phyloP scores from a whole-genome alignment of 2,888 invertebrate genomes.

The Drosophila lacicola region DNA sequence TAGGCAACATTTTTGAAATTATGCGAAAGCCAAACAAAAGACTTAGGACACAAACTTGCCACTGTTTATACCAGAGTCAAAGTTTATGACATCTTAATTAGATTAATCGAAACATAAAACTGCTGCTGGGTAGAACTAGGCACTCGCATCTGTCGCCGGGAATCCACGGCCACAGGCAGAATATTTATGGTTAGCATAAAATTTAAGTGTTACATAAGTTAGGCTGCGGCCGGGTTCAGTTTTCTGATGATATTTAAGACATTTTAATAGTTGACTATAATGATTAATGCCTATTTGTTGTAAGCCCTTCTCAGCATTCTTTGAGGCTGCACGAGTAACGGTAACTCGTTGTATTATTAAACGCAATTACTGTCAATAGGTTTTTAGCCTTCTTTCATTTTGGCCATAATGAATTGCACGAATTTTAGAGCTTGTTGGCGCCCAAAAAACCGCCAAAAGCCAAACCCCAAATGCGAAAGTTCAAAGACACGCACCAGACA shows the following conservation, averaged over 20 bases:
- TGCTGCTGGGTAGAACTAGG: constrained; percentile 27
- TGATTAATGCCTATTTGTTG: constrained; percentile 69
- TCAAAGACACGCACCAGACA: constrained; percentile 58
- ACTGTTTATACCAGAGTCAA: constrained; percentile 31
- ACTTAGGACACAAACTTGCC: constrained; percentile 55
- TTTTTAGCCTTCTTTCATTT: constrained; percentile 44
- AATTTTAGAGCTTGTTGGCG: constrained; percentile 37
- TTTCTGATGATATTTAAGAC: constrained; percentile 42
- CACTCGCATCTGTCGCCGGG: constrained; percentile 3
- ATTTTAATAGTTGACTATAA: constrained; percentile 60
- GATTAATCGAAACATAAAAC: constrained; percentile 72
- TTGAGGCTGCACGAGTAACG: constrained; percentile 56
- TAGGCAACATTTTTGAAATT: constrained; percentile 6
- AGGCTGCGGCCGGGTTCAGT: constrained; percentile 7
- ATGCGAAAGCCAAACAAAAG: constrained; percentile 28
- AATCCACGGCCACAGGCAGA: constrained; percentile 9
- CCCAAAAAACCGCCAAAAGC: constrained; percentile 21
- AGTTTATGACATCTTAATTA: constrained; percentile 77
- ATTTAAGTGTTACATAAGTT: constrained; percentile 79
- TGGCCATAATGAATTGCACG: constrained; percentile 70
- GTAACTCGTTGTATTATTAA: constrained; percentile 69
- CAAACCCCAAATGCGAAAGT: constrained; percentile 65
- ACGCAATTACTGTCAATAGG: constrained; percentile 75
- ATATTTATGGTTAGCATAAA: constrained; percentile 75
- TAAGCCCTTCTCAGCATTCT: constrained; percentile 45